These are phyloP conservation scores for Xanthorhoe spadicearia DNA, from an alignment of 2,888 invertebrate genomes.

Conservation along the genomic window DNA sequence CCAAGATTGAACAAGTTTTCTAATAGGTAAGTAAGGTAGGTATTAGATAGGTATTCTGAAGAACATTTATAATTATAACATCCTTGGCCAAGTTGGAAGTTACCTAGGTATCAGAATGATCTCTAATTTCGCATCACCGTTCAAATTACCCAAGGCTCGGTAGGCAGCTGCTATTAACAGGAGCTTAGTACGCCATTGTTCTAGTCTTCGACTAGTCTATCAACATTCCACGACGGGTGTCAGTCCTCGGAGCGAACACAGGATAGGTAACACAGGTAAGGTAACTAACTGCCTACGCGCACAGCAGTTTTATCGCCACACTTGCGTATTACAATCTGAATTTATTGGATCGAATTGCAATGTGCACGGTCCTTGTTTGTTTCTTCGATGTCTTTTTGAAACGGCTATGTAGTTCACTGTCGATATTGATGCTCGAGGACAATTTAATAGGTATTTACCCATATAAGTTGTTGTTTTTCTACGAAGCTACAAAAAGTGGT, in stretches of 20 bases:
- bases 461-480: neutral
- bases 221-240: slow-evolving; percentile 63
- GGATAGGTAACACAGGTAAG: slow-evolving; percentile 37
- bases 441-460: neutral
- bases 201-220: slow-evolving; percentile 63
- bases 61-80: neutral
- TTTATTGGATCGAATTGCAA: slow-evolving; percentile 42
- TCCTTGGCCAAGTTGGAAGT: slow-evolving; percentile 5
- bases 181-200: slow-evolving; percentile 59
- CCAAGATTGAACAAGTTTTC: neutral
- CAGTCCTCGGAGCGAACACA: slow-evolving; percentile 51
- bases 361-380: slow-evolving; percentile 27
- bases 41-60: too few species aligned
- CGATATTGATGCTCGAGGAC: slow-evolving; percentile 9
- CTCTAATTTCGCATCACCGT: slow-evolving; percentile 24
- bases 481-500: neutral
- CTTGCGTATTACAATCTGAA: slow-evolving; percentile 43
- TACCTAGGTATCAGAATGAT: slow-evolving; percentile 19
- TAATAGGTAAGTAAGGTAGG: neutral
- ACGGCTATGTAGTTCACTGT: slow-evolving; percentile 5
- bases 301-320: slow-evolving; percentile 47
- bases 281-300: slow-evolving; percentile 40
- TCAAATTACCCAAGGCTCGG: slow-evolving; percentile 43
- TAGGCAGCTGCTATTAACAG: slow-evolving; percentile 49
- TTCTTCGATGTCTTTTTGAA: slow-evolving; percentile 15